Evolutionary conservation across 2,113 vertebrate genomes (phyloP).

Genomic region (Caranx melampygus): DNA sequence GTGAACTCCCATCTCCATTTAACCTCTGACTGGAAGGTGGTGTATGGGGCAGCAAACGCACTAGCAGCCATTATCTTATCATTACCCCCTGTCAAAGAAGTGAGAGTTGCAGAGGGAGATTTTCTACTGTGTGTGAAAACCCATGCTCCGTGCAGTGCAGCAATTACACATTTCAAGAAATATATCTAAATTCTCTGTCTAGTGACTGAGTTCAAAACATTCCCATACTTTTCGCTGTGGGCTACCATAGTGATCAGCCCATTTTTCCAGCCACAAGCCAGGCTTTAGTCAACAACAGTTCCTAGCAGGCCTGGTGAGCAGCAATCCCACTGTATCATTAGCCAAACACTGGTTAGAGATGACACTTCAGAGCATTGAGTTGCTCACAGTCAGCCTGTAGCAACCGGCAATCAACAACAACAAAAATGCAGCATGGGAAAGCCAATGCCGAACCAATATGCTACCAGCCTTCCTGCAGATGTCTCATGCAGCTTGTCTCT

Average conservation of each 20-base stretch:
- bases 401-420: constrained; percentile 77
- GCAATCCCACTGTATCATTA: constrained; percentile 72
- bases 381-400: constrained; percentile 60
- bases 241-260: constrained; percentile 48
- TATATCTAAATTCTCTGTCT: constrained; percentile 4
- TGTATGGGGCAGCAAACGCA: constrained; percentile 43
- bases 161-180: constrained; percentile 17
- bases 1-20: constrained; percentile 29
- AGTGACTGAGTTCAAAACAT: constrained; percentile 50
- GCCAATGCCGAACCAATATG: constrained; percentile 53
- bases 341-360: constrained; percentile 75
- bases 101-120: constrained; percentile 22
- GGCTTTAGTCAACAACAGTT: constrained; percentile 61
- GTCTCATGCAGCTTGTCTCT: constrained; percentile 62
- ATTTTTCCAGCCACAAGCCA: constrained; percentile 72
- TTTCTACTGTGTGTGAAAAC: constrained; percentile 17
- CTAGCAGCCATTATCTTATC: constrained; percentile 51
- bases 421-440: constrained; percentile 67
- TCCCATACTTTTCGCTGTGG: constrained; percentile 52
- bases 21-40: constrained; percentile 42
- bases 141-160: constrained; percentile 2
- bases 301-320: constrained; percentile 69
- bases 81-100: constrained; percentile 40
- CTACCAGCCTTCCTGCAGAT: constrained; percentile 65
- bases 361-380: constrained; percentile 66